Conservation (phyloP, 2,113 vertebrate genomes). For the Malurus melanocephalus region DNA sequence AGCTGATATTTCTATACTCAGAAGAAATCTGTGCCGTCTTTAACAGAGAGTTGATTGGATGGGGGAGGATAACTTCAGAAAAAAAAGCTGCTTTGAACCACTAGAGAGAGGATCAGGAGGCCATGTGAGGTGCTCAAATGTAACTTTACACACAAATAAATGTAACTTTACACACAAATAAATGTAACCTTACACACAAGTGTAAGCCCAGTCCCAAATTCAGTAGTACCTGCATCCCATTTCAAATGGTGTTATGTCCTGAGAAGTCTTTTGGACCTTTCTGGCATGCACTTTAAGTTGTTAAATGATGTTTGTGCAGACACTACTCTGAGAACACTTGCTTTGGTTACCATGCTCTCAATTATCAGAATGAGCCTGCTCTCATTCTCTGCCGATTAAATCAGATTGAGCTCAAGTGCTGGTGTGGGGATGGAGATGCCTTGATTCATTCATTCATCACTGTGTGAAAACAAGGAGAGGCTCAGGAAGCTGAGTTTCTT, state of each 20-base stretch:
- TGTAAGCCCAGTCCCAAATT: neutral
- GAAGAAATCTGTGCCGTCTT: neutral
- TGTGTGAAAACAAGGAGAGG: neutral
- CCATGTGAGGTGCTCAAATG: neutral
- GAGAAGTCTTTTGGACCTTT: neutral
- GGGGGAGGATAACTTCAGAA: neutral
- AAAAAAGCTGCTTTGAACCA: neutral
- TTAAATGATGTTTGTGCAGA: neutral
- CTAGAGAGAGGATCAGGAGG: neutral
- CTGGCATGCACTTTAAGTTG: neutral
- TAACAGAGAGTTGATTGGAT: neutral
- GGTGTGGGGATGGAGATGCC: neutral
- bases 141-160: neutral
- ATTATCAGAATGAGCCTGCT: neutral
- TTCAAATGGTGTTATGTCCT: neutral
- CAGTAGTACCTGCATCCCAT: neutral
- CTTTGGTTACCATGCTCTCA: neutral
- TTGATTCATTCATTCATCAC: neutral
- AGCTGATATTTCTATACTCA: constrained; percentile 25
- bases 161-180: neutral
- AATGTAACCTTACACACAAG: neutral
- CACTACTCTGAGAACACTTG: neutral
- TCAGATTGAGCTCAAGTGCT: neutral
- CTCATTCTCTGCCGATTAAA: neutral
- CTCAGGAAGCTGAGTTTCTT: neutral